Evolutionary conservation across 2,888 invertebrate species (phyloP).

Genomic region (Drosophila affinis): DNA sequence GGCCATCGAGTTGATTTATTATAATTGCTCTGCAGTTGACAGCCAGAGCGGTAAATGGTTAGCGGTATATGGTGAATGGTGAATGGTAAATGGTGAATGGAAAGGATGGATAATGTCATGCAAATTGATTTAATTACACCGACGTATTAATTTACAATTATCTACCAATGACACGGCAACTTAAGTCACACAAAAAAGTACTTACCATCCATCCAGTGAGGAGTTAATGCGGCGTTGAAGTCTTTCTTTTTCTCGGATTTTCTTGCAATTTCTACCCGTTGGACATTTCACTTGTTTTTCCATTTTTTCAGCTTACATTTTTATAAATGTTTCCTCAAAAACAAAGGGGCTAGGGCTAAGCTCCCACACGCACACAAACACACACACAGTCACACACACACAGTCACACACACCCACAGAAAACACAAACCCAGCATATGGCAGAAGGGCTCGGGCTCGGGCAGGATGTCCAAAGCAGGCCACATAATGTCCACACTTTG

Average conservation of each 20-base stretch:
- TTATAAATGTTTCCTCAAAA: neutral
- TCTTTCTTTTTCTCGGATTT: neutral
- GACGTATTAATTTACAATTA: slow-evolving; percentile 41
- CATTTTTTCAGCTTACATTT: neutral
- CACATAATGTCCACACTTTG: slow-evolving; percentile 35
- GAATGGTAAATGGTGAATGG: too few species aligned
- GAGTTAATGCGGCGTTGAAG: neutral
- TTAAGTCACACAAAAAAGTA: slow-evolving; percentile 24
- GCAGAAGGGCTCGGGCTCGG: slow-evolving; percentile 46
- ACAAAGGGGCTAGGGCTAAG: neutral
- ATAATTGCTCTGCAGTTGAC: slow-evolving; percentile 72
- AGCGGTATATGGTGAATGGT: neutral
- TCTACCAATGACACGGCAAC: slow-evolving; percentile 30
- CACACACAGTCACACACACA: slow-evolving; percentile 17
- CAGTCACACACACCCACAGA: slow-evolving; percentile 8
- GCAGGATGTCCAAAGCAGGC: slow-evolving; percentile 47
- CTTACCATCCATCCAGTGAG: neutral
- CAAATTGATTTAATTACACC: slow-evolving; percentile 44
- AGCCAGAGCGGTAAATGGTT: slow-evolving; percentile 48
- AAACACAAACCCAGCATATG: slow-evolving; percentile 57
- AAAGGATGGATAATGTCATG: slow-evolving; percentile 18
- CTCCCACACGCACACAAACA: neutral
- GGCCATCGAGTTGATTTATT: slow-evolving; percentile 71
- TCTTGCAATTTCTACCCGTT: neutral
- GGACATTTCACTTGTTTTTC: neutral